A percentile compares a stretch with the other conserved stretches of the same genome.
phyloP scores from a whole-genome alignment of 2,797 vertebrate species.

The Pseudomugil tenellus region DNA sequence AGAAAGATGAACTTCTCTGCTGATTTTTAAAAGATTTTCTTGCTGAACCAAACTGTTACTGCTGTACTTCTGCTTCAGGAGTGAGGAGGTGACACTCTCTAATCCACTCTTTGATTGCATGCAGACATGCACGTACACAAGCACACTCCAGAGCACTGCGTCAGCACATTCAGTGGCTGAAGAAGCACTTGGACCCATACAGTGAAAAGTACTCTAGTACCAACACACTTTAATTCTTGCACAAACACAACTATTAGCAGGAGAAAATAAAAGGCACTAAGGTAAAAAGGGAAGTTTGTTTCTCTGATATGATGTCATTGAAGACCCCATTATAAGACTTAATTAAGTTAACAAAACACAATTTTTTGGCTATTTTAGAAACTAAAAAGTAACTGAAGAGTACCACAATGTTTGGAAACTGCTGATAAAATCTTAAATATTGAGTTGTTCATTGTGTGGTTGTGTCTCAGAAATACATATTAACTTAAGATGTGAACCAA shows the following conservation, averaged over 20 bases:
- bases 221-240: background rate
- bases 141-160: background rate
- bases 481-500: no score
- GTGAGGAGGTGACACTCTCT: slow-evolving; percentile 11
- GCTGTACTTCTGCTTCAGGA: background rate
- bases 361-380: background rate
- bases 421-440: background rate
- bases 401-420: background rate
- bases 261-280: background rate
- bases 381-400: background rate
- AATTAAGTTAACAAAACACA: background rate
- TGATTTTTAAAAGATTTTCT: background rate
- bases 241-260: background rate
- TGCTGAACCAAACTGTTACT: background rate
- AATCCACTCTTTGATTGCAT: background rate
- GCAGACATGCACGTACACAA: background rate
- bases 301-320: background rate
- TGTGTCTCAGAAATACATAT: no score
- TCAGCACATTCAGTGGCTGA: background rate
- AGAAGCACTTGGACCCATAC: background rate
- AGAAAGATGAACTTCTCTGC: background rate
- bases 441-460: background rate
- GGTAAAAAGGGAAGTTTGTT: background rate
- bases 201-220: background rate
- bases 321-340: background rate